phyloP scores from a whole-genome alignment of 1,140 invertebrate genomes.

The Scaptomyza graminum region DNA sequence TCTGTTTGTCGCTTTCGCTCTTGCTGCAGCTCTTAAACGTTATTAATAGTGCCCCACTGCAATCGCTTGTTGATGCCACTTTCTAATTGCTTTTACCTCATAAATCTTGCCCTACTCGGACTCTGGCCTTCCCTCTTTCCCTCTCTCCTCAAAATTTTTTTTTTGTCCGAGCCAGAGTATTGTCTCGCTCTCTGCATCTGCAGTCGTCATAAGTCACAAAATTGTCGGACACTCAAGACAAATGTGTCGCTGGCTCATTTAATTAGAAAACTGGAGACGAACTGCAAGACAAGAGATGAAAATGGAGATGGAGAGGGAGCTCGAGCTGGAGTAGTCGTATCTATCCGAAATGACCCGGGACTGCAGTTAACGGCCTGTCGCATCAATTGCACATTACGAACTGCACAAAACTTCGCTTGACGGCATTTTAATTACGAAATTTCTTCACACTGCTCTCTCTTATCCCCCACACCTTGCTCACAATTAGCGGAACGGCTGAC shows the following conservation, averaged over 20 bases:
- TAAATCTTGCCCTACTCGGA: conserved; percentile 58
- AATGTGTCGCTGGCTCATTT: conserved; percentile 76
- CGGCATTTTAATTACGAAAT: conserved; percentile 75
- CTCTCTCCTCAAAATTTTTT: not conserved
- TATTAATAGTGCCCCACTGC: conserved; percentile 64
- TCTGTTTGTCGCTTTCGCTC: conserved; percentile 1
- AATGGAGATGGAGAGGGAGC: not conserved
- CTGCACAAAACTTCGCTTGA: conserved; percentile 64
- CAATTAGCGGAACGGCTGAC: conserved; percentile 61
- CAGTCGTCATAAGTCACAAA: conserved; percentile 78
- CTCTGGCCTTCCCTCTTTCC: conserved; percentile 12
- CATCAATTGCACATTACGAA: conserved; percentile 77
- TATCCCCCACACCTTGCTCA: conserved; percentile 17
- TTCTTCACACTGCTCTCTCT: conserved; percentile 26
- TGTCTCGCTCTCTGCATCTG: conserved; percentile 45
- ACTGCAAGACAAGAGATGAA: conserved; percentile 2
- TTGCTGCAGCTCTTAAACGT: conserved; percentile 25
- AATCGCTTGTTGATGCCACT: conserved; percentile 73
- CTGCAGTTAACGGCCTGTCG: conserved; percentile 64
- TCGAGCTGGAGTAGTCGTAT: not conserved
- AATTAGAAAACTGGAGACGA: conserved; percentile 69
- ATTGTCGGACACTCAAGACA: conserved; percentile 76
- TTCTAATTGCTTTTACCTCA: conserved; percentile 81
- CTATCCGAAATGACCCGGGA: conserved; percentile 10
- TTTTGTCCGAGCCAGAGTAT: not conserved